These are phyloP conservation scores for Phortica variegata DNA, from an alignment of 1,140 invertebrate species.

Conservation along the genomic window DNA sequence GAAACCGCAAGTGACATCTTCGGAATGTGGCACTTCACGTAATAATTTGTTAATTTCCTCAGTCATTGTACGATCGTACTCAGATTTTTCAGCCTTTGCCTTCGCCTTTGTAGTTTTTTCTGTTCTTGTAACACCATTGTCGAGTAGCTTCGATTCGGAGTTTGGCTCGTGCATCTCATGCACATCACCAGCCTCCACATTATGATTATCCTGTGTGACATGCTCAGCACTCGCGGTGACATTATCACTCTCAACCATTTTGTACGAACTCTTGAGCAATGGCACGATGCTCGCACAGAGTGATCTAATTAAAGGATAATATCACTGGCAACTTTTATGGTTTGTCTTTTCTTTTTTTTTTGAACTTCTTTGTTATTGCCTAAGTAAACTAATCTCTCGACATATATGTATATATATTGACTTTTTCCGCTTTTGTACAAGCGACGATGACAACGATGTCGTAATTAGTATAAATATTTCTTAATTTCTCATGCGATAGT, in stretches of 20 bases:
- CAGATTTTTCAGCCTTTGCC: constrained; percentile 36
- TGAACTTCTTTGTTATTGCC: too few species aligned
- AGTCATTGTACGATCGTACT: constrained; percentile 39
- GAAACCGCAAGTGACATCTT: constrained; percentile 59
- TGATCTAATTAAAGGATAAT: neutral
- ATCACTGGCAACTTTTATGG: neutral
- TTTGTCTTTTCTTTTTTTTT: neutral
- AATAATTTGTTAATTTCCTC: constrained; percentile 60
- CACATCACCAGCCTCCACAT: constrained; percentile 12
- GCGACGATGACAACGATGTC: neutral
- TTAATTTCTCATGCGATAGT: constrained; percentile 30
- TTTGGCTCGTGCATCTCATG: neutral
- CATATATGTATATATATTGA: constrained; percentile 23
- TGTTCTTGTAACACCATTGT: constrained; percentile 27
- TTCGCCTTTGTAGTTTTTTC: constrained; percentile 15
- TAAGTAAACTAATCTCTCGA: neutral
- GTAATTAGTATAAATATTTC: constrained; percentile 8
- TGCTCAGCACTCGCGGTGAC: constrained; percentile 14
- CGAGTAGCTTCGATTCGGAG: constrained; percentile 24
- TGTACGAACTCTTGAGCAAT: neutral
- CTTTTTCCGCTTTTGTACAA: constrained; percentile 14
- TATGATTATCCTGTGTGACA: constrained; percentile 14
- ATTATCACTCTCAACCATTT: constrained; percentile 37
- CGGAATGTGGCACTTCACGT: constrained; percentile 58
- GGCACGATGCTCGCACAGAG: neutral